Evolutionary conservation across 2,888 invertebrate genomes (phyloP), one percentile per base, ranked within the genome.

Genomic region (Zonitis immaculata): DNA sequence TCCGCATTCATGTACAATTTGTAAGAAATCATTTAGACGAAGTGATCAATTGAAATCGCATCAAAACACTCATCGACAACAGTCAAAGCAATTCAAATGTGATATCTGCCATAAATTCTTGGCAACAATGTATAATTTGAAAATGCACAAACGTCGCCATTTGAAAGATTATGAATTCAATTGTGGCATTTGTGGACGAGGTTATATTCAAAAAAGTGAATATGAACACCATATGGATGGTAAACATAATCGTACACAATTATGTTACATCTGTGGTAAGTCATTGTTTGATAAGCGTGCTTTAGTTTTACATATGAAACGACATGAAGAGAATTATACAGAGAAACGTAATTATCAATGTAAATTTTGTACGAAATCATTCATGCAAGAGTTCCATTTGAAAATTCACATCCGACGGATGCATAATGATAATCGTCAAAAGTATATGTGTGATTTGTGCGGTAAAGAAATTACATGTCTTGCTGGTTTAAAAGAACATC

Each of bases 141-240:
- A 79, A 39, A 76, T 80, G 0, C 81, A 81, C 58, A 76, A 78
- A 74, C 67, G 77, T 1, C 76, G 77, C 43, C 82, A 82, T 53
- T 77, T 78, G 18, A 80, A 79, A 0, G 78, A 79, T 22, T 79
- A 77, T 56, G 78, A 78, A 2, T 79, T 78, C 26, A 70, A 79
- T 0, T 83, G 83, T 49, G 63, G 66, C 30, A 28, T 60, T 7
- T 71, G 71, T 48, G 54, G 55, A 9, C 49, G 61, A 16, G 61
- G 66, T 14, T 71, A 68, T 52, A 65, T 67, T 6, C 63, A 65
- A 0, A 63, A 63, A 47, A 4, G 8, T 11, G 72, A 71, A 42
- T 48, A 66, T 7, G 60, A 63, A 7, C 47, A 66, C 32, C 66
- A 66, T 47, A 59, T 65, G 58, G 61, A 64, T 7, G 58, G 59